Evolutionary conservation across 2,113 vertebrate genomes (phyloP).

Genomic region (Passerina amoena): DNA sequence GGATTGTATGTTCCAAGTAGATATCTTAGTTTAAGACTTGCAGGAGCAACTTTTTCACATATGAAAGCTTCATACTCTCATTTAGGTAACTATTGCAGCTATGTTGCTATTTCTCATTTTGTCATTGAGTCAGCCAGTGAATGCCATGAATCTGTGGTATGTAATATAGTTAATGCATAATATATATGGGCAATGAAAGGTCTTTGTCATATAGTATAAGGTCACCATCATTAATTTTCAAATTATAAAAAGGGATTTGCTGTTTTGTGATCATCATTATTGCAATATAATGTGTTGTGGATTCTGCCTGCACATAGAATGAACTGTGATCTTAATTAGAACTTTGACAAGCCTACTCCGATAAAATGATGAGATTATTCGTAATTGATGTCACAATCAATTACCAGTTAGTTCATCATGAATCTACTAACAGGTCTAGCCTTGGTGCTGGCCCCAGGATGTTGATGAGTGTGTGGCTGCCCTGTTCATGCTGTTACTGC

Average conservation of each 20-base stretch:
- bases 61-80: neutral
- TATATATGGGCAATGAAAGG: slow-evolving; percentile 61
- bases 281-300: slow-evolving; percentile 81
- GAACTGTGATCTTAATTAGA: slow-evolving; percentile 90
- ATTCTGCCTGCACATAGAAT: slow-evolving; percentile 81
- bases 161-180: slow-evolving; percentile 60
- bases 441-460: slow-evolving; percentile 86
- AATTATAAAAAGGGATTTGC: slow-evolving; percentile 83
- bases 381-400: slow-evolving; percentile 93
- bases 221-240: slow-evolving; percentile 85
- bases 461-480: slow-evolving; percentile 82
- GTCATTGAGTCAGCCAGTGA: slow-evolving; percentile 15
- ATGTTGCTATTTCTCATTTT: slow-evolving; percentile 23
- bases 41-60: neutral
- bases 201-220: slow-evolving; percentile 72
- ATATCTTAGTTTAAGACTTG: neutral
- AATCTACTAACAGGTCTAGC: slow-evolving; percentile 87
- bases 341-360: slow-evolving; percentile 88
- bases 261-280: slow-evolving; percentile 90
- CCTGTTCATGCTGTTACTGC: slow-evolving; percentile 79
- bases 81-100: neutral
- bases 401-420: slow-evolving; percentile 86
- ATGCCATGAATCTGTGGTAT: slow-evolving; percentile 31
- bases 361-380: slow-evolving; percentile 94
- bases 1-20: neutral